Base-by-base conservation (phyloP, 2,113 vertebrate species). In the Oceanites oceanicus region DNA sequence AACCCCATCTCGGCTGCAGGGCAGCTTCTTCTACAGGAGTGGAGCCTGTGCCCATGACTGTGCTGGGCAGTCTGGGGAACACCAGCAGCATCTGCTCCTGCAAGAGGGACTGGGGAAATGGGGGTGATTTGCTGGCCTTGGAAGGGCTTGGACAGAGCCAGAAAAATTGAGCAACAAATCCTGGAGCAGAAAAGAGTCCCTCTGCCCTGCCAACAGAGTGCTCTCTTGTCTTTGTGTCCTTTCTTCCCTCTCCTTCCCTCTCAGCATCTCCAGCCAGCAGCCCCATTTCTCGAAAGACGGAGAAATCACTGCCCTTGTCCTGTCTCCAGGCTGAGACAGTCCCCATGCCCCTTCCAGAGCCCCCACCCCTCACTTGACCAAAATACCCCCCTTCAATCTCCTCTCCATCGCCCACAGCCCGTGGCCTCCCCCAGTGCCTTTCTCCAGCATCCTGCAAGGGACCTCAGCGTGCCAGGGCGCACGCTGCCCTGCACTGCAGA, bases 401-500 rank as follows among this genome's bases (percentile, higher is more conserved):
- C 4, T 15, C n/a, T 21, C 18, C 22, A 0, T 4, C 2, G 3
- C n/a, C n/a, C 26, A 7, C 18, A 68, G n/a, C 40, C 36, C 10
- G 0, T 2, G 1, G 2, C 23, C 34, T 67, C 36, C 52, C 20
- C 21, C 14, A 17, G 32, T 1, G 27, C 77, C 75, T 40, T 34
- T 55, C 15, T 70, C 49, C 62, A 58, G 7, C 16, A 16, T 49
- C 34, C 47, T 49, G 11, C 50, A 14, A 13, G 26, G 4, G 36
- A 73, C 2, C 19, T 30, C 34, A 34, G 17, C 4, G 2, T 27
- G 26, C 13, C 62, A 26, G 13, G 7, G 59, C 16, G 47, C 58
- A 13, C 27, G 7, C 16, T 70, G 70, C 70, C 42, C 44, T n/a
- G 27, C 18, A 20, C 44, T 1, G 0, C 13, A 29, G 59, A 44